Base-by-base conservation (phyloP, 2,888 invertebrate species). In the Quadroppia sp. region DNA sequence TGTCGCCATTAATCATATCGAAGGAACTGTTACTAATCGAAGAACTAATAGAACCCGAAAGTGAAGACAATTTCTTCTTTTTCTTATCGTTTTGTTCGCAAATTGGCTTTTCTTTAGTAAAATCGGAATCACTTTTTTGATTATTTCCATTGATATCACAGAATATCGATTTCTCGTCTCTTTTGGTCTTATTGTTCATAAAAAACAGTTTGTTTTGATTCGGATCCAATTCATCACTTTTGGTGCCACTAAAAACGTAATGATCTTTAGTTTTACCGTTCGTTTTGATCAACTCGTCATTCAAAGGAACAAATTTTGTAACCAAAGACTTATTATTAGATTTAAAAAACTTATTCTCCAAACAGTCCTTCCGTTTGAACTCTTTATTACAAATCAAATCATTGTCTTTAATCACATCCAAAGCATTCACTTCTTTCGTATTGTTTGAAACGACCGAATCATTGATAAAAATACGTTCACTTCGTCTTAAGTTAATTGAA, bases 391-490 rank as follows among this genome's bases (percentile, higher is more conserved):
- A 2, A 17, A 69, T 23, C 28, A 28, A 20, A 45, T 69, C 45
- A 15, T 25, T 69, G 20, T 69, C 69, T 69, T 69, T 69, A 36
- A 42, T 67, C 20, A 30, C 59, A 59, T 59, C 59, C 2, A 45
- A 45, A 45, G 2, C 45, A 45, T 11, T 11, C 6, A 45, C 11
- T 9, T 45, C 45, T 45, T 69, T 45, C 17, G 2, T 28, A 15
- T 71, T 42, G 23, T 40, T 72, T 40, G 36, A 20, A 42, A 45
- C 32, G n/a, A 72, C 17, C n/a, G 72, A 56, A 40, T 72, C 72
- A 7, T 72, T 32, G 11, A 61, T 59, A 40, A 72, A 72, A 23
- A 72, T 72, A 0, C 61, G 36, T 72, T 59, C 72, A 72, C 61
- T 72, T 72, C 61, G 6, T 42, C 72, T 61, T 3, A 72, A 20